Percentiles rank a stretch among this genome's conserved stretches.
Evolutionary conservation across 1,140 invertebrate genomes (phyloP).

Genomic region (Dryas iulia): DNA sequence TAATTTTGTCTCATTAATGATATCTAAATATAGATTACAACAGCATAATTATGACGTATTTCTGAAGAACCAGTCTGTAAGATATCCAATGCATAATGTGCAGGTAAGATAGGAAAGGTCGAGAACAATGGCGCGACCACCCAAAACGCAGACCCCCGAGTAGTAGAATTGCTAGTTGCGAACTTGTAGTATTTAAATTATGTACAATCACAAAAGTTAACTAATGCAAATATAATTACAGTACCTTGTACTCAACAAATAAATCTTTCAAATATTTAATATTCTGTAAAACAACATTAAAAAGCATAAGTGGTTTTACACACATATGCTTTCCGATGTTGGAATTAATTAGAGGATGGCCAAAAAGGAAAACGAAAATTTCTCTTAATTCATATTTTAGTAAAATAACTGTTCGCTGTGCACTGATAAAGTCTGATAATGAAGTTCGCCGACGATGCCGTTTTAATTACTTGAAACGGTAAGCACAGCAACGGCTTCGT

Average conservation of each 20-base stretch:
- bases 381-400: slow-evolving; percentile 26
- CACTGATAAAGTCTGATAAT: slow-evolving; percentile 68
- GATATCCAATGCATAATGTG: neutral
- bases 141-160: neutral
- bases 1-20: neutral
- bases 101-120: slow-evolving; percentile 2
- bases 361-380: slow-evolving; percentile 4
- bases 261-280: neutral
- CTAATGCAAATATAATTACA: neutral
- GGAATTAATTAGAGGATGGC: neutral
- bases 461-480: slow-evolving; percentile 61
- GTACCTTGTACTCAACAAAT: neutral
- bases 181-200: slow-evolving; percentile 1
- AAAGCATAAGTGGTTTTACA: too few relatives aligned
- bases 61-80: neutral
- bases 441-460: slow-evolving; percentile 61
- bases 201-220: neutral
- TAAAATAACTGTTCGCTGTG: slow-evolving; percentile 61
- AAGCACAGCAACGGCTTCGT: slow-evolving; percentile 40
- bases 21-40: neutral
- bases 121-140: slow-evolving; percentile 2
- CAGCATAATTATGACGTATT: neutral
- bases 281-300: neutral
- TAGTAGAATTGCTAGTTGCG: neutral
- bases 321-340: neutral